Percentiles rank a stretch among this genome's conserved stretches.
phyloP scores from a whole-genome alignment of 1,140 invertebrate species.

The Xylocopa sonorina region DNA sequence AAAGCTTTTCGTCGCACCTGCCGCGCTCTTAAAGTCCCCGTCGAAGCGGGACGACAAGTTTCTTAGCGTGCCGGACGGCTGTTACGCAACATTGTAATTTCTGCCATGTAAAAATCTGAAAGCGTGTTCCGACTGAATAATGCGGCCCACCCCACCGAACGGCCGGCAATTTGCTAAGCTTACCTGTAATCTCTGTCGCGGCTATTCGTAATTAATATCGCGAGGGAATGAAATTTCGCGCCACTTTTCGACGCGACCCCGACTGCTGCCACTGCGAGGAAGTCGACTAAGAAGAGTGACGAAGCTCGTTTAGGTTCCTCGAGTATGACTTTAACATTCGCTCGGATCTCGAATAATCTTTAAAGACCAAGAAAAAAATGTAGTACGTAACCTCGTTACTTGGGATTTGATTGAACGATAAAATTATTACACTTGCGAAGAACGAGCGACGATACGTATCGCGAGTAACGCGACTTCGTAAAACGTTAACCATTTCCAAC shows the following conservation, averaged over 20 bases:
- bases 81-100: constrained; percentile 39
- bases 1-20: constrained; percentile 21
- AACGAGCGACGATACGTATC: too few relatives aligned
- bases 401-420: too few relatives aligned
- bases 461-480: too few relatives aligned
- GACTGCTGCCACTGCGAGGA: too few relatives aligned
- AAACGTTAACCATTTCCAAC: too few relatives aligned
- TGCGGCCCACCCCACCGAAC: neutral
- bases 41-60: constrained; percentile 4
- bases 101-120: constrained; percentile 25
- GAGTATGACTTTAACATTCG: too few relatives aligned
- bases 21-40: neutral
- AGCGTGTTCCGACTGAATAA: neutral
- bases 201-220: constrained; percentile 28
- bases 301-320: neutral
- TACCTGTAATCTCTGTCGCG: constrained; percentile 13
- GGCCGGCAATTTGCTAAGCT: constrained; percentile 13
- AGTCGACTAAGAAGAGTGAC: neutral
- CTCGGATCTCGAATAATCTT: too few relatives aligned
- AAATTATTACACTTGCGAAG: too few relatives aligned
- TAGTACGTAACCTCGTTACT: too few relatives aligned
- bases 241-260: neutral
- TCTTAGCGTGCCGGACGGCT: constrained; percentile 15
- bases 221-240: constrained; percentile 16
- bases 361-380: too few relatives aligned